Percentiles rank a stretch among this genome's conserved stretches.
phyloP scores from a whole-genome alignment of 37 sponge, comb jelly and placozoan genomes.

The Agelas oroides region DNA sequence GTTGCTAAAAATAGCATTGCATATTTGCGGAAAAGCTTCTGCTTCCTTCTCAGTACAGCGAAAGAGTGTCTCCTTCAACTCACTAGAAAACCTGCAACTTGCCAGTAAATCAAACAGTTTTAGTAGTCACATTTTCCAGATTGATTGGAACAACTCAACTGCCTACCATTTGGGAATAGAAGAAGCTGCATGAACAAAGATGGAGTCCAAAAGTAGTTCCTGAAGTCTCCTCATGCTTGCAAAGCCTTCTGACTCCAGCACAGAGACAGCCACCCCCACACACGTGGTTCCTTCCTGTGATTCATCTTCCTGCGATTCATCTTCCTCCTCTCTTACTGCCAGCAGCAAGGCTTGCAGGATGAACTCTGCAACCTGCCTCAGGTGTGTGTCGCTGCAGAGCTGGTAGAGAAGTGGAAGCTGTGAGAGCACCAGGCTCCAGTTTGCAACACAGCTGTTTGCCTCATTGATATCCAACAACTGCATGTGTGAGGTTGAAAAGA shows the following conservation, averaged over 20 bases:
- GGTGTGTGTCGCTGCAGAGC: conserved; percentile 11
- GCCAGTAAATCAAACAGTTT: too few relatives aligned
- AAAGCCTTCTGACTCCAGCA: conserved; percentile 18
- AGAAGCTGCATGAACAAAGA: not conserved
- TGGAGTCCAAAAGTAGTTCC: not conserved
- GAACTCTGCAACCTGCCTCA: conserved; percentile 20
- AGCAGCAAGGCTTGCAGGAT: conserved; percentile 8
- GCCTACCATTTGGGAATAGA: not conserved
- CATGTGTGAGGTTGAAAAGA: not conserved
- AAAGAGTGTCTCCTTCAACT: not conserved
- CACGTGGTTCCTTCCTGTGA: not conserved
- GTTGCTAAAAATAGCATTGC: not conserved
- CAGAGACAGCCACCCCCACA: not conserved
- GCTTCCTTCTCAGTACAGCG: not conserved
- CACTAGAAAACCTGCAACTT: not conserved
- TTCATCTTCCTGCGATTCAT: not conserved
- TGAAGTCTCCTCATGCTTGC: conserved; percentile 19
- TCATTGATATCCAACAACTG: not conserved
- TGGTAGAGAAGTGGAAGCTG: conserved; percentile 46
- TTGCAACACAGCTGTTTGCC: not conserved
- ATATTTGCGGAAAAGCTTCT: not conserved
- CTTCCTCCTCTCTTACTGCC: conserved; percentile 5
- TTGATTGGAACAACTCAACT: not conserved
- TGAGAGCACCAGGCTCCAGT: conserved; percentile 21
- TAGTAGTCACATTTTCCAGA: not conserved